phyloP scores from a whole-genome alignment of 2,113 vertebrate species.

The Mus musculus region DNA sequence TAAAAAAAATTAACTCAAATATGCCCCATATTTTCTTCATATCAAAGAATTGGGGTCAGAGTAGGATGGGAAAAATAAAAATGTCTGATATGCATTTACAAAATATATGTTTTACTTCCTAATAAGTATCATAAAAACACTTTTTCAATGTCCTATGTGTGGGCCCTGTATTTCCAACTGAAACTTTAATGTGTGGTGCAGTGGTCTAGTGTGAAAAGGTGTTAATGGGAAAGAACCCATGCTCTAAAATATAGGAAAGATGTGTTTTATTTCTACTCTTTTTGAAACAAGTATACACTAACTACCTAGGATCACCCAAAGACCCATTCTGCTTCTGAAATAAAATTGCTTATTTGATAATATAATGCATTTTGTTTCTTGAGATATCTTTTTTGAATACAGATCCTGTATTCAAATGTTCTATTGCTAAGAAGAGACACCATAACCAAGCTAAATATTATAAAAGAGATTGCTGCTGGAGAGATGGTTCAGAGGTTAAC shows the following conservation, averaged over 20 bases:
- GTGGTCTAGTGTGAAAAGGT: background rate
- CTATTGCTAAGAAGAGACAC: too few relatives aligned
- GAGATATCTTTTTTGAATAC: background rate
- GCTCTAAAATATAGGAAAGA: background rate
- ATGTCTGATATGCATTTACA: background rate
- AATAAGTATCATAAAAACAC: background rate
- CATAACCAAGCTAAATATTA: background rate
- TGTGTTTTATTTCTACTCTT: conserved; percentile 1
- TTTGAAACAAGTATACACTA: background rate
- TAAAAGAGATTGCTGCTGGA: background rate
- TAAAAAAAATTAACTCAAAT: background rate
- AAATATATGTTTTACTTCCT: background rate
- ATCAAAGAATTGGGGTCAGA: background rate
- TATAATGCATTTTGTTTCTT: background rate
- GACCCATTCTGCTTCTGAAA: background rate
- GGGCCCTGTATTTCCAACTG: background rate
- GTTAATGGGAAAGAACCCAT: background rate
- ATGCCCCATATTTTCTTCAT: background rate
- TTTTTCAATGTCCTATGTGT: background rate
- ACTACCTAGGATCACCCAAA: background rate
- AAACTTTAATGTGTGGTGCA: background rate
- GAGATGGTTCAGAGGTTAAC: too few relatives aligned
- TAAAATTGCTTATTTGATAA: background rate
- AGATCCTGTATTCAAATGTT: background rate
- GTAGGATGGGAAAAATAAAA: background rate